Evolutionary conservation across 2,888 invertebrate genomes (phyloP), one percentile per base, ranked within the genome.

Genomic region (Trachelus tabidus): DNA sequence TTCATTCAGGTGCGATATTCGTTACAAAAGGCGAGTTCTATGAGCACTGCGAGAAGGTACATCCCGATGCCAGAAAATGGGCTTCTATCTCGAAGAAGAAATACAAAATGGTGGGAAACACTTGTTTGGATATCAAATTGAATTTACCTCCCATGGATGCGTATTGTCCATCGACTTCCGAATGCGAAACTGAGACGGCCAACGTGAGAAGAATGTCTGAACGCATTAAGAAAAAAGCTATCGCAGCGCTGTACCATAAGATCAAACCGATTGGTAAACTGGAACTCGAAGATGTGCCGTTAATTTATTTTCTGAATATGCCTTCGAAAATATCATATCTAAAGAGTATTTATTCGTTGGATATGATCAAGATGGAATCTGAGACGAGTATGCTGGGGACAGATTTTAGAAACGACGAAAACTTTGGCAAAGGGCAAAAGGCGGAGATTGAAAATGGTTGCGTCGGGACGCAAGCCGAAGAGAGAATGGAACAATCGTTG

Each of bases 1-100:
- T 69, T 68, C 75, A 69, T 75, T 31, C 69, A 73, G 76, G 76
- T 4, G n/a, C 12, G 3, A 69, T 0, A 6, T 85, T 83, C 69
- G 0, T 1, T 15, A 86, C 81, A 0, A 89, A 89, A 78, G 84
- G 85, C 0, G 83, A 85, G 0, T 88, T 81, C 73, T 88, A 89
- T 68, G 30, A 80, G 1, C 89, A 89, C 37, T 86, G 83, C 71
- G 85, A 84, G 12, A 12, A 80, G 4, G 1, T 4, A 1, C 89
- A 89, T 78, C 85, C 87, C 0, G n/a, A 80, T 0, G 73, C 33
- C 0, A 78, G 85, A n/a, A 31, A 76, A 23, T 79, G 34, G 37
- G 56, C 56, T 56, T 56, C 56, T 23, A 23, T 56, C 56, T 56
- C 56, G 56, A 56, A 56, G 56, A 23, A 56, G 0, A 56, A 56